These are phyloP conservation scores for Cerastoderma edule DNA, from an alignment of 2,888 invertebrate genomes.

Conservation along the genomic window DNA sequence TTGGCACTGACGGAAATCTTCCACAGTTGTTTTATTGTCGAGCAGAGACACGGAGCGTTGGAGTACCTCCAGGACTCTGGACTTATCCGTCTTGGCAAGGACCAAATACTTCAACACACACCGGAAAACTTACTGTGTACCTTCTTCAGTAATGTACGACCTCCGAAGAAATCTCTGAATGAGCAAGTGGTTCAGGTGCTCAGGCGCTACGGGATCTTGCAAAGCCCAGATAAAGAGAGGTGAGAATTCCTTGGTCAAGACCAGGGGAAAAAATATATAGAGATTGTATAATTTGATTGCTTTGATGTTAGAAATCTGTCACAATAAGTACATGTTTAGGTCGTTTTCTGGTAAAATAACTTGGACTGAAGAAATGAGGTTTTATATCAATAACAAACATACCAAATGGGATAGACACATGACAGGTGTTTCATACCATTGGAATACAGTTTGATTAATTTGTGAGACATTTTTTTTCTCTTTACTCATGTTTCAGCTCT, in stretches of 20 bases:
- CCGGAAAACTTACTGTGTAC: conserved; percentile 78
- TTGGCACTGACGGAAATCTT: conserved; percentile 82
- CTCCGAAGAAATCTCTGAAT: conserved; percentile 77
- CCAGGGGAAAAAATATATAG: no score
- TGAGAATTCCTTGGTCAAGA: conserved; percentile 50
- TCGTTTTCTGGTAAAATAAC: no score
- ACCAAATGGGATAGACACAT: no score
- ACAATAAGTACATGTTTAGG: no score
- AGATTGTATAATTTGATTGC: no score
- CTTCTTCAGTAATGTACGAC: conserved; percentile 77
- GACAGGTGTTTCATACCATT: no score
- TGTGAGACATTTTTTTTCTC: neutral
- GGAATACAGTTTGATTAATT: no score
- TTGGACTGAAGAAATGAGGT: no score
- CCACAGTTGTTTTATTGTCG: conserved; percentile 82
- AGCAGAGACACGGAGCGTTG: conserved; percentile 73
- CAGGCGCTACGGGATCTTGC: conserved; percentile 78
- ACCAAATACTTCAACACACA: conserved; percentile 79
- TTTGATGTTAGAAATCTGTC: no score
- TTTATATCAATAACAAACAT: no score
- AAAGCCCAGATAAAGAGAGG: conserved; percentile 78
- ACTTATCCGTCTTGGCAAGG: conserved; percentile 80
- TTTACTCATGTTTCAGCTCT: conserved; percentile 58
- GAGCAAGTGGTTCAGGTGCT: conserved; percentile 80
- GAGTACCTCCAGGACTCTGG: conserved; percentile 78